Base-by-base conservation (phyloP, 2,113 vertebrate species). In the Myanophis thanlyinensis region DNA sequence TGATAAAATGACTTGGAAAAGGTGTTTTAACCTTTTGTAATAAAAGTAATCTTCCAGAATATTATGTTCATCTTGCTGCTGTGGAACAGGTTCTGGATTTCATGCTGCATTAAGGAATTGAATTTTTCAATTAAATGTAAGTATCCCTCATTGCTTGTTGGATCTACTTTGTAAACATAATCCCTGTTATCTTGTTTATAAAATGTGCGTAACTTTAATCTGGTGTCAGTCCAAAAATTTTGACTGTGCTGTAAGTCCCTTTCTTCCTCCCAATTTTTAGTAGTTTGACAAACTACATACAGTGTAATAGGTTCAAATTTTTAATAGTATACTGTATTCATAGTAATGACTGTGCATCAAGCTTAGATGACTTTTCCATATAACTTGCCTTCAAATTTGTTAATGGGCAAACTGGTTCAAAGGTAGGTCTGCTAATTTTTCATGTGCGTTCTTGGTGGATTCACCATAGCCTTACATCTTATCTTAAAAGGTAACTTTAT, bases 381-480 rank as follows among this genome's bases (percentile, higher is more conserved):
- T 96, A 92, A 93, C 94, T 96, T 97, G 95, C 97, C 97, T 98
- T 98, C 97, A 97, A 97, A 95, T 96, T 80, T 96, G 94, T 96
- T 96, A 95, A 90, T 92, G 94, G 95, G 94, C 94, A 94, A 94
- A 95, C 94, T 46, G 94, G 94, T 97, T 96, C 97, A 97, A 97
- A 97, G 97, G 97, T 97, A 97, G 97, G 96, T 97, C 95, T 97
- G 95, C 96, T 97, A 93, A 97, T 97, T 97, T 97, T 96, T 94
- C 95, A 93, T 95, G 97, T 97, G 98, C 97, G 96, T 98, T 98
- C 98, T 97, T 96, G 97, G 97, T 95, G 97, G 97, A 98, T 97
- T 98, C 98, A 98, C 98, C 98, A 95, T 96, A 98, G 98, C 98
- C 98, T 98, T 98, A 98, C 97, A 97, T 97, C 95, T 91, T 97